phyloP scores from a whole-genome alignment of 2,888 invertebrate genomes.

The Hermaeophaga mercurialis region DNA sequence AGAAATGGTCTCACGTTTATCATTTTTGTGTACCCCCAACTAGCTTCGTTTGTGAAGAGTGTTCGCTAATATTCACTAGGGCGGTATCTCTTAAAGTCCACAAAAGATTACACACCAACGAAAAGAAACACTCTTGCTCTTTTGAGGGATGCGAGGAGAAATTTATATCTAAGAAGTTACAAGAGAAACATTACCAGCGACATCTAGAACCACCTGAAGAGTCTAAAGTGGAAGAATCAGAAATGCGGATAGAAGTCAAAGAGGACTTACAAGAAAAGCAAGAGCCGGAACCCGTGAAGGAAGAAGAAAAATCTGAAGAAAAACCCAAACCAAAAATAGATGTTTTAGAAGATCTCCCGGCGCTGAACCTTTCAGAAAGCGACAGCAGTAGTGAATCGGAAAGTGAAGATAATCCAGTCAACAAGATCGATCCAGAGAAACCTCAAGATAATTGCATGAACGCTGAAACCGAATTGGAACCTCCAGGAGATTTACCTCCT shows the following conservation, averaged over 20 bases:
- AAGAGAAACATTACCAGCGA: constrained; percentile 71
- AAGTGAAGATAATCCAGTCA: constrained; percentile 44
- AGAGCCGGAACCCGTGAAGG: constrained; percentile 52
- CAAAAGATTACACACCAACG: constrained; percentile 74
- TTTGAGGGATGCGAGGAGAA: constrained; percentile 74
- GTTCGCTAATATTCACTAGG: constrained; percentile 73
- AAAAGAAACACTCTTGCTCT: constrained; percentile 72
- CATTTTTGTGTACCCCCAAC: constrained; percentile 86
- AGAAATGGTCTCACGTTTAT: constrained; percentile 91
- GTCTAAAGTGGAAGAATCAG: constrained; percentile 33
- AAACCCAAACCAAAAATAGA: constrained; percentile 63
- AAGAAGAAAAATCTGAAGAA: constrained; percentile 41
- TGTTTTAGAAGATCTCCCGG: constrained; percentile 71
- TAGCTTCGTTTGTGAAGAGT: constrained; percentile 80
- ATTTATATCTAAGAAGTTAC: constrained; percentile 81
- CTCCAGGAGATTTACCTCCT: constrained; percentile 27
- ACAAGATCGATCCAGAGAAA: constrained; percentile 27
- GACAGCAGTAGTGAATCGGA: constrained; percentile 75
- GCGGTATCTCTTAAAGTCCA: constrained; percentile 85
- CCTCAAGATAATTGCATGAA: constrained; percentile 16
- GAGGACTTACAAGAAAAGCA: constrained; percentile 40
- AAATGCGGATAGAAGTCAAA: constrained; percentile 34
- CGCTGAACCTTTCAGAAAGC: constrained; percentile 82
- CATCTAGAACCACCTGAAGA: constrained; percentile 60
- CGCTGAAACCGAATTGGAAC: constrained; percentile 24